Percentiles rank a stretch among this genome's conserved stretches.
Conservation (phyloP, 2,113 vertebrate genomes). For the Pseudorasbora parva region DNA sequence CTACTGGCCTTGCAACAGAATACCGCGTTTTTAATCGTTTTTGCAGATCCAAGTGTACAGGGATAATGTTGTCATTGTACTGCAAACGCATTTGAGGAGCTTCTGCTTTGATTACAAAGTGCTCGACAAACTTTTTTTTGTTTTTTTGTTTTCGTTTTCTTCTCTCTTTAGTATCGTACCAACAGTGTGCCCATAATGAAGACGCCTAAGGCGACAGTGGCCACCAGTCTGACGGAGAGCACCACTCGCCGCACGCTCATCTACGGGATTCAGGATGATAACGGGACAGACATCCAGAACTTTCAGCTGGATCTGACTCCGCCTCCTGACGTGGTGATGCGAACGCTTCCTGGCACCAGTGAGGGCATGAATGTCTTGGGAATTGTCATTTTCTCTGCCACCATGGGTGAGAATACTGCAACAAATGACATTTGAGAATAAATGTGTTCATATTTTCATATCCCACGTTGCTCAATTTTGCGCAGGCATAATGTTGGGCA, state of each 20-base stretch:
- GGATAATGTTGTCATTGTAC: too few species aligned
- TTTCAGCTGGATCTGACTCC: slow-evolving; percentile 94
- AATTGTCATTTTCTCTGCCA: slow-evolving; percentile 96
- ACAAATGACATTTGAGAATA: neutral
- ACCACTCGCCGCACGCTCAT: slow-evolving; percentile 80
- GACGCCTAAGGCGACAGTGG: slow-evolving; percentile 70
- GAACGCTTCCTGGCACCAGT: slow-evolving; percentile 88
- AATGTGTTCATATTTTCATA: neutral
- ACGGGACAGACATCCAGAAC: slow-evolving; percentile 87
- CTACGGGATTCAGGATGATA: slow-evolving; percentile 91
- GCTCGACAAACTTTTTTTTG: too few species aligned
- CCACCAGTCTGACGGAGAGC: slow-evolving; percentile 70
- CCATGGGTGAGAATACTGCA: slow-evolving; percentile 83
- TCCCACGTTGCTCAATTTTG: slow-evolving; percentile 1
- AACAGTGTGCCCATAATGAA: slow-evolving; percentile 84
- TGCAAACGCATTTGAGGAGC: too few species aligned
- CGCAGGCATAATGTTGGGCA: slow-evolving; percentile 94
- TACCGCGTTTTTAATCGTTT: too few species aligned
- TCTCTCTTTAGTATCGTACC: slow-evolving; percentile 87
- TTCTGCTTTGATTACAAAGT: too few species aligned
- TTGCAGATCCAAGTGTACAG: too few species aligned
- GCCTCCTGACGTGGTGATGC: slow-evolving; percentile 87
- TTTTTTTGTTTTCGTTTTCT: too few species aligned
- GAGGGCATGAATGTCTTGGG: slow-evolving; percentile 97
- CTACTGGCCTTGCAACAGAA: too few species aligned